Evolutionary conservation across 2,888 invertebrate species (phyloP).

Genomic region (Microdon myrmicae): DNA sequence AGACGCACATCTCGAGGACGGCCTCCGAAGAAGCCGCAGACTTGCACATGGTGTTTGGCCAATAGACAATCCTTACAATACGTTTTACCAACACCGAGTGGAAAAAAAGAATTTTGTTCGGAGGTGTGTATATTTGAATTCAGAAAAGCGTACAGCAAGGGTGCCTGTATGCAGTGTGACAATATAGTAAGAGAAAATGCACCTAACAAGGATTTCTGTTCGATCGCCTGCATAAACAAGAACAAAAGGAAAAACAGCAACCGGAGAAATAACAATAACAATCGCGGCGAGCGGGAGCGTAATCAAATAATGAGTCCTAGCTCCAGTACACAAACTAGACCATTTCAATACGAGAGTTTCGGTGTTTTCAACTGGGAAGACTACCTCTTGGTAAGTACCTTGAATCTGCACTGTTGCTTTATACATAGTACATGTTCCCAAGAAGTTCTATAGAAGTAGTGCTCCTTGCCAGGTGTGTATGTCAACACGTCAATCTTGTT

Average conservation of each 20-base stretch:
- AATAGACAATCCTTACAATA: constrained; percentile 85
- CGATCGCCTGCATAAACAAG: constrained; percentile 84
- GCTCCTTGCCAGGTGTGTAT: too few relatives aligned
- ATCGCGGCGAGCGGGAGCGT: constrained; percentile 56
- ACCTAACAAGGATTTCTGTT: constrained; percentile 85
- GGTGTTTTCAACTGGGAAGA: constrained; percentile 90
- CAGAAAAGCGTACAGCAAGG: constrained; percentile 87
- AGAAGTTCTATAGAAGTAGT: too few relatives aligned
- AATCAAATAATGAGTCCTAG: constrained; percentile 57
- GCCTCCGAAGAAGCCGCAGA: constrained; percentile 77
- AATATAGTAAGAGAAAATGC: constrained; percentile 81
- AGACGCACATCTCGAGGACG: constrained; percentile 70
- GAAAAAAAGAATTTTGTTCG: constrained; percentile 92
- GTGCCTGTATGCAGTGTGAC: constrained; percentile 87
- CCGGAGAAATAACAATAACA: constrained; percentile 58
- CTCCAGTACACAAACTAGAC: constrained; percentile 72
- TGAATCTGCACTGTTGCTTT: background rate
- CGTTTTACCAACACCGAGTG: constrained; percentile 83
- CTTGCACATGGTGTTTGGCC: constrained; percentile 88
- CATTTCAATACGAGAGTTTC: constrained; percentile 81
- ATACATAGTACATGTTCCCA: background rate
- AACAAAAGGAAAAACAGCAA: constrained; percentile 81
- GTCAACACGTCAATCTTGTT: too few relatives aligned
- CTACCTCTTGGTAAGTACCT: constrained; percentile 70
- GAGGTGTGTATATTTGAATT: constrained; percentile 90